These are phyloP conservation scores for Periophthalmus modestus DNA, from an alignment of 2,113 vertebrate species.

Conservation along the genomic window DNA sequence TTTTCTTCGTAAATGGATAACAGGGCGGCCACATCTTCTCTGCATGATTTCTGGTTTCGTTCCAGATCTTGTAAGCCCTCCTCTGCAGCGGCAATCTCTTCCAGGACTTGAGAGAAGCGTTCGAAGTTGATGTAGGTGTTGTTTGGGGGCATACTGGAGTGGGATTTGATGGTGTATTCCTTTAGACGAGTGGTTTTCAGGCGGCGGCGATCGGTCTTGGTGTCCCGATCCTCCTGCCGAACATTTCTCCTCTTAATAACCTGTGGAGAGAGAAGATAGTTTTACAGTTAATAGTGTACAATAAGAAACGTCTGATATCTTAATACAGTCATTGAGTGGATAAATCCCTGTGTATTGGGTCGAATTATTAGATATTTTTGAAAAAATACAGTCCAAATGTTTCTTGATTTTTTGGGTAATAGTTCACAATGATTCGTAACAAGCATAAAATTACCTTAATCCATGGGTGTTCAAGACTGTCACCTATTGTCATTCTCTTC, in stretches of 20 bases:
- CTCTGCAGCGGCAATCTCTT: conserved; percentile 88
- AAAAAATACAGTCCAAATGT: no score
- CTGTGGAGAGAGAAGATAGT: conserved; percentile 57
- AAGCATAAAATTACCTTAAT: conserved; percentile 85
- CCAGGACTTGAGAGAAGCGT: conserved; percentile 95
- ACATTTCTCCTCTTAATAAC: conserved; percentile 94
- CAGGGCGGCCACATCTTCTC: conserved; percentile 89
- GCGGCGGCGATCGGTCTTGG: conserved; percentile 88
- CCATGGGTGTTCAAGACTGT: conserved; percentile 95
- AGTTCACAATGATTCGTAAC: background rate
- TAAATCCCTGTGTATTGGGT: no score
- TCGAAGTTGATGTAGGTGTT: conserved; percentile 97
- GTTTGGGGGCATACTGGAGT: conserved; percentile 99
- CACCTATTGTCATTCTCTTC: conserved; percentile 94
- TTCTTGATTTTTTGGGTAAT: no score
- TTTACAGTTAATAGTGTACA: background rate
- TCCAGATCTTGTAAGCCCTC: conserved; percentile 88
- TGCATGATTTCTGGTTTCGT: conserved; percentile 86
- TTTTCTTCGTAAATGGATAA: conserved; percentile 94
- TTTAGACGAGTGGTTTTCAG: conserved; percentile 95
- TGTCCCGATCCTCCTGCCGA: conserved; percentile 86
- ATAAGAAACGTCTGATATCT: no score
- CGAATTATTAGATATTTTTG: no score
- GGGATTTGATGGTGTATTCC: conserved; percentile 99
- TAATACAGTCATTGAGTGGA: no score